A percentile compares a stretch with the other conserved stretches of the same genome.
Conservation (phyloP, 2,888 invertebrate species). For the Melanostoma scalare region DNA sequence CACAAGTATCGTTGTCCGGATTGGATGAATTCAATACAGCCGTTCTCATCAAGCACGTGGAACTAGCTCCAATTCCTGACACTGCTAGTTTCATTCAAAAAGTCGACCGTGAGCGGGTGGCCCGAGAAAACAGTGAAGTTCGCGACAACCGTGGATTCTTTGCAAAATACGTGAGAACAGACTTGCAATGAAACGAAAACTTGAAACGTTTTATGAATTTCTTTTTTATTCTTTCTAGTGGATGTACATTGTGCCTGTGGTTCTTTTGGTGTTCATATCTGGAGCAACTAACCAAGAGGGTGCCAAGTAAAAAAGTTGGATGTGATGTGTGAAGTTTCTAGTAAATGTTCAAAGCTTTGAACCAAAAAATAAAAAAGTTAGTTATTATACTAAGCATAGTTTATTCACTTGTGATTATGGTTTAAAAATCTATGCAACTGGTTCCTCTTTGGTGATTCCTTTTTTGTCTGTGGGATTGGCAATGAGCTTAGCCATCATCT, state of each 20-base stretch:
- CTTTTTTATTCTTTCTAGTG: slow-evolving; percentile 83
- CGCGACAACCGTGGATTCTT: slow-evolving; percentile 98
- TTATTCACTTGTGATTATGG: too few species aligned
- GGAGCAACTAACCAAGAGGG: slow-evolving; percentile 92
- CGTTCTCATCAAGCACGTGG: too few species aligned
- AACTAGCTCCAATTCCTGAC: too few species aligned
- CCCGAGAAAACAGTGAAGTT: slow-evolving; percentile 92
- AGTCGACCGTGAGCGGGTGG: slow-evolving; percentile 94
- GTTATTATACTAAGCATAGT: too few species aligned
- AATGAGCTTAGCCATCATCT: too few species aligned
- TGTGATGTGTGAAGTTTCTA: too few species aligned
- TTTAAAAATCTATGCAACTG: too few species aligned
- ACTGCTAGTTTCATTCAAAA: slow-evolving; percentile 77
- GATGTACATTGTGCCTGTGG: slow-evolving; percentile 95
- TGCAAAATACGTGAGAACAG: slow-evolving; percentile 96
- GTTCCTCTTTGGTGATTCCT: too few species aligned
- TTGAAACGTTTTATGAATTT: not conserved
- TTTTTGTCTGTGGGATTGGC: too few species aligned
- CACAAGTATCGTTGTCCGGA: slow-evolving; percentile 81
- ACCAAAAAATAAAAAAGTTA: too few species aligned
- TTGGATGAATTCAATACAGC: slow-evolving; percentile 91
- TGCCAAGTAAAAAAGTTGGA: slow-evolving; percentile 73
- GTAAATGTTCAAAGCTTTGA: too few species aligned
- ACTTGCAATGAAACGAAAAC: not conserved
- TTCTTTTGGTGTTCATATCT: slow-evolving; percentile 94